phyloP scores from a whole-genome alignment of 2,113 vertebrate species.

The Arvicanthis niloticus region DNA sequence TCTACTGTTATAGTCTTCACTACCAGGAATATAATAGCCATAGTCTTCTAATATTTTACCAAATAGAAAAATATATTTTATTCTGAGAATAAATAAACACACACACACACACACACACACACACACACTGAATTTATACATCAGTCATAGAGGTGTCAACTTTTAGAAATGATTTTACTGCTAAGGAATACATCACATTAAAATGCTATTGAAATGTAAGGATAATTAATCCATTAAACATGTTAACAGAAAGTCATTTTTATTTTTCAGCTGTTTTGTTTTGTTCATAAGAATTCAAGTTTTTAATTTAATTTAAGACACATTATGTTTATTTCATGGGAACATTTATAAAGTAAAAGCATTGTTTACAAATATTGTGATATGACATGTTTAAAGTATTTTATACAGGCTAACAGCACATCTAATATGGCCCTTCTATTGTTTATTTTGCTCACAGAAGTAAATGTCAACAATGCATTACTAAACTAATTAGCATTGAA shows the following conservation, averaged over 20 bases:
- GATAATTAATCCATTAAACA: constrained; percentile 53
- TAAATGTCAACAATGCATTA: constrained; percentile 76
- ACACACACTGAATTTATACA: neutral
- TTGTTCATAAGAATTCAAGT: constrained; percentile 68
- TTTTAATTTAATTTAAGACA: constrained; percentile 52
- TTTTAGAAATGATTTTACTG: constrained; percentile 41
- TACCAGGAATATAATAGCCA: neutral
- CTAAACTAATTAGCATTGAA: constrained; percentile 76
- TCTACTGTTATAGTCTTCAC: constrained; percentile 12
- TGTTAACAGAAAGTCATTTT: constrained; percentile 36
- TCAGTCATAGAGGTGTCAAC: neutral
- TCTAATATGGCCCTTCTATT: constrained; percentile 71
- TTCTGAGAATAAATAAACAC: neutral
- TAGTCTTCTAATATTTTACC: constrained; percentile 50
- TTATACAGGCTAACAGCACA: constrained; percentile 45
- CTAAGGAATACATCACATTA: constrained; percentile 58
- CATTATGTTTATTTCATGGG: neutral
- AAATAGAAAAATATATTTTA: constrained; percentile 54
- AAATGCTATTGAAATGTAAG: constrained; percentile 59
- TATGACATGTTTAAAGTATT: constrained; percentile 56
- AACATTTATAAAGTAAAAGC: constrained; percentile 59
- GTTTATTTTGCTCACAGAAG: constrained; percentile 74
- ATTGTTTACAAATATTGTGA: constrained; percentile 71
- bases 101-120: neutral
- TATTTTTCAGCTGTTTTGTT: constrained; percentile 49